phyloP scores from a whole-genome alignment of 2,888 invertebrate genomes.

The Hirtodrosophila alboralis region DNA sequence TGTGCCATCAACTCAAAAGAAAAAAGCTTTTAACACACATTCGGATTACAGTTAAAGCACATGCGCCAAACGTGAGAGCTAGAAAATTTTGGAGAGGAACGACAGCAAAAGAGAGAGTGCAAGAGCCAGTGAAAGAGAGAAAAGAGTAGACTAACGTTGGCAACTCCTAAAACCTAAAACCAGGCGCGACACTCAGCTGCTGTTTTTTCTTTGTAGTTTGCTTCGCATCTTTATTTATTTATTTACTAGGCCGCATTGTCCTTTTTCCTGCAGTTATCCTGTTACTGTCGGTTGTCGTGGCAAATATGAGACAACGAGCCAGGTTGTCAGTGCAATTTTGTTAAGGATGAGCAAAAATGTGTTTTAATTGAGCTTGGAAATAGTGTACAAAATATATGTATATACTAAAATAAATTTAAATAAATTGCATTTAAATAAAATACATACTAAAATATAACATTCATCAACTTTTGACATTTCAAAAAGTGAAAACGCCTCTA shows the following conservation, averaged over 20 bases:
- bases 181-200: constrained; percentile 48
- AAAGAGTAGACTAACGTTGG: constrained; percentile 5
- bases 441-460: no score
- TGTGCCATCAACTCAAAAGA: constrained; percentile 36
- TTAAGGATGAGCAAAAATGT: neutral
- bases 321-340: neutral
- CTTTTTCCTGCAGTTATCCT: constrained; percentile 21
- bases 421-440: neutral
- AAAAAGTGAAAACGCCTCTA: constrained; percentile 2
- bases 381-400: no score
- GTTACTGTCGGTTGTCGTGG: constrained; percentile 6
- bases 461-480: no score
- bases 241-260: constrained; percentile 60
- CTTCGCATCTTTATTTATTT: constrained; percentile 79
- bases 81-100: no score
- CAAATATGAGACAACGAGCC: constrained; percentile 16
- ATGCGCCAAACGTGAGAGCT: constrained; percentile 29
- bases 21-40: constrained; percentile 39
- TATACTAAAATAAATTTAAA: no score
- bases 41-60: constrained; percentile 57
- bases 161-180: constrained; percentile 13
- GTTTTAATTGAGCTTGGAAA: no score
- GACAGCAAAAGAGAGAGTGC: constrained; percentile 1
- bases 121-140: constrained; percentile 1
- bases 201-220: constrained; percentile 68